Evolutionary conservation across 2,888 invertebrate species (phyloP).

Genomic region (Brachycybe producta): DNA sequence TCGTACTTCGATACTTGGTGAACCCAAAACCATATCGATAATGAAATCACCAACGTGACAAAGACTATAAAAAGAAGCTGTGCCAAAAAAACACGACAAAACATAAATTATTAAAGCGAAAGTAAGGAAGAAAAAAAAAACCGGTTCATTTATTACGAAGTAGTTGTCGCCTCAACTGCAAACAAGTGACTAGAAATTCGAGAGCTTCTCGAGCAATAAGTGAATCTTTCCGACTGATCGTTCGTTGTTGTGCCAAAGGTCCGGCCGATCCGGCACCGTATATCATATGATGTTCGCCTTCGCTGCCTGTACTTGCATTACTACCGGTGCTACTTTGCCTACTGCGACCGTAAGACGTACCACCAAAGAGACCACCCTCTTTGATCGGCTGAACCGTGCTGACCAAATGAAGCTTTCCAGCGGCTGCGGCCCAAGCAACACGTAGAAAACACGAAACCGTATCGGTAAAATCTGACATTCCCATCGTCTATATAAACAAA

Average conservation of each 20-base stretch:
- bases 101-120: background rate
- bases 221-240: constrained; percentile 33
- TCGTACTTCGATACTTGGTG: constrained; percentile 33
- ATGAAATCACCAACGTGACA: constrained; percentile 37
- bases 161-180: constrained; percentile 34
- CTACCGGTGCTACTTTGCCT: constrained; percentile 37
- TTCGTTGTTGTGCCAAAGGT: constrained; percentile 28
- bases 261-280: constrained; percentile 33
- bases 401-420: constrained; percentile 36
- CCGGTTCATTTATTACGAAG: constrained; percentile 28
- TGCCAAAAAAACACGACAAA: constrained; percentile 2
- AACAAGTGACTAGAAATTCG: constrained; percentile 36
- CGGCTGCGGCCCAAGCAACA: constrained; percentile 39
- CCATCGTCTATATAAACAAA: constrained; percentile 31
- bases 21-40: constrained; percentile 38
- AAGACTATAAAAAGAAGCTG: constrained; percentile 34
- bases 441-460: constrained; percentile 35
- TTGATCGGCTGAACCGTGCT: constrained; percentile 32
- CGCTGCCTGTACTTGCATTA: constrained; percentile 35
- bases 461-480: constrained; percentile 32
- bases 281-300: constrained; percentile 27
- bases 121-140: constrained; percentile 6
- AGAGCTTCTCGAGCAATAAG: constrained; percentile 37
- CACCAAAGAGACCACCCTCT: constrained; percentile 25
- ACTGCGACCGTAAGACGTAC: constrained; percentile 26